Evolutionary conservation across 2,888 invertebrate genomes (phyloP).

Genomic region (Eurois occulta): DNA sequence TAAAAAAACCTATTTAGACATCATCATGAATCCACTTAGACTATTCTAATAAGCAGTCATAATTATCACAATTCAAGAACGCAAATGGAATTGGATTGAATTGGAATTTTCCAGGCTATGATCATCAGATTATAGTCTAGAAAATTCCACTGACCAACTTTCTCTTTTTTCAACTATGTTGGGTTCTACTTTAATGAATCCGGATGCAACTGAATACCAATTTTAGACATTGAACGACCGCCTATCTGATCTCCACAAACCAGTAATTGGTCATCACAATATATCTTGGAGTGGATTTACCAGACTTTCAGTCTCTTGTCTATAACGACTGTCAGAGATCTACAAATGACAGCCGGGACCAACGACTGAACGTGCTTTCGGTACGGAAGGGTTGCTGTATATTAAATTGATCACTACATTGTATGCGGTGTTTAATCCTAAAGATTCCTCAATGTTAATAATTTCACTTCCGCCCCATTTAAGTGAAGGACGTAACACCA

Average conservation of each 20-base stretch:
- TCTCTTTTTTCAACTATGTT: neutral
- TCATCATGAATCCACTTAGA: neutral
- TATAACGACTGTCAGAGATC: neutral
- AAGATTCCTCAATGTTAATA: neutral
- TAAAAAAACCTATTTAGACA: neutral
- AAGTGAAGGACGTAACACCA: constrained; percentile 31
- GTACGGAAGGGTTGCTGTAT: neutral
- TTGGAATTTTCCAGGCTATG: no score
- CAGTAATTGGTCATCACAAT: neutral
- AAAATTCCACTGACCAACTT: neutral
- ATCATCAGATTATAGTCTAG: neutral
- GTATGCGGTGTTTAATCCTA: neutral
- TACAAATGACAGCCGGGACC: neutral
- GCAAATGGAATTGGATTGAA: no score
- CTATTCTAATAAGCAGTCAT: neutral
- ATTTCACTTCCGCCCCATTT: neutral
- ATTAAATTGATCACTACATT: neutral
- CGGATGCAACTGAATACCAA: neutral
- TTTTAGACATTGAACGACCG: neutral
- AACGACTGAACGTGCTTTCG: neutral
- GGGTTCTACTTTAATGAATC: neutral
- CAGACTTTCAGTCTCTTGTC: neutral
- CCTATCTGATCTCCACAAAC: neutral
- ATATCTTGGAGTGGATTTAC: neutral
- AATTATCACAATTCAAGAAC: neutral